phyloP scores from a whole-genome alignment of 2,797 vertebrate genomes.

The Erithacus rubecula region DNA sequence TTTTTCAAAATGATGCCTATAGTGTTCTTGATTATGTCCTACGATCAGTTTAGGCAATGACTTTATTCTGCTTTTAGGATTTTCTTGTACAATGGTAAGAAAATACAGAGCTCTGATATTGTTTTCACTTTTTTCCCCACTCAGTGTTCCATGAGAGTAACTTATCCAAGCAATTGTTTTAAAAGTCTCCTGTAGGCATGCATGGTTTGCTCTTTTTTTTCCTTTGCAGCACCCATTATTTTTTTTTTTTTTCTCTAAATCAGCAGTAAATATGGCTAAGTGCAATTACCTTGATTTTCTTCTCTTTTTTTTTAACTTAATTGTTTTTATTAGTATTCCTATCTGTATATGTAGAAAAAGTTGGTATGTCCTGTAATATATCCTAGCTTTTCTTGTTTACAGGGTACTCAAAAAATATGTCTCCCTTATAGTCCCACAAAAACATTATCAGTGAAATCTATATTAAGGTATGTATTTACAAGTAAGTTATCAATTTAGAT shows the following conservation, averaged over 20 bases:
- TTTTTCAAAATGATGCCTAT: background rate
- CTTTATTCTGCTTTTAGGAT: background rate
- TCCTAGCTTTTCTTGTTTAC: constrained; percentile 54
- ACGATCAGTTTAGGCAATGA: background rate
- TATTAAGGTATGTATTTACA: constrained; percentile 87
- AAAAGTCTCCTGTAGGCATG: background rate
- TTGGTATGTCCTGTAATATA: background rate
- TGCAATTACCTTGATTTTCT: background rate
- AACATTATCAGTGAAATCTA: constrained; percentile 98
- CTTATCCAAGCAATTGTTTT: background rate
- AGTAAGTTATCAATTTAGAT: background rate
- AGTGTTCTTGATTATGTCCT: background rate
- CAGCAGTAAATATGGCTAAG: background rate
- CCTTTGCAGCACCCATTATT: background rate
- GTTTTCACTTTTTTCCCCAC: background rate
- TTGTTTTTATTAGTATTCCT: background rate
- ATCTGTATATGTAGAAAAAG: background rate
- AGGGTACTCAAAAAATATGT: constrained; percentile 99
- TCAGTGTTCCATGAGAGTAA: background rate
- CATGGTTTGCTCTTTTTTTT: background rate
- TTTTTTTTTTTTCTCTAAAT: background rate
- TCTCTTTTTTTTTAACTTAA: background rate
- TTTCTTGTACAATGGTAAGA: background rate
- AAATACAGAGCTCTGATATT: background rate
- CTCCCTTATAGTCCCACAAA: constrained; percentile 98